Base-by-base conservation (phyloP, 2,888 invertebrate species). In the Caenorhabditis drosophilae region DNA sequence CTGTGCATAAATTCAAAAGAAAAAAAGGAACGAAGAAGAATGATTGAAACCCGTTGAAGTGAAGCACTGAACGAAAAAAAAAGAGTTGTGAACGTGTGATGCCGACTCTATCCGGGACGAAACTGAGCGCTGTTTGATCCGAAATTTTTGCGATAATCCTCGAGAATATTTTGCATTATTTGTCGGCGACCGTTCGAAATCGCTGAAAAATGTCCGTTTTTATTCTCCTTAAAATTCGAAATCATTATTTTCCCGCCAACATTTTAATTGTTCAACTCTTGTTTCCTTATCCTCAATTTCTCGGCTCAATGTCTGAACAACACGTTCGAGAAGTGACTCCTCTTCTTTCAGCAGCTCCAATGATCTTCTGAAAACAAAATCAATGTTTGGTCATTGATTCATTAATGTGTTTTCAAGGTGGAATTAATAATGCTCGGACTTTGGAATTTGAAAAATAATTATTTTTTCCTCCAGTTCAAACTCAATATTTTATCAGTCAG, bases 251-350 rank as follows among this genome's bases (percentile, higher is more conserved):
- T n/a, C n/a, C 9, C 25, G 50, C 60, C 46, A 16, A 60, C 60
- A 60, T 60, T 48, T 54, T 16, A 60, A 16, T 12, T 54, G n/a
- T 22, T 46, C 41, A 26, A 60, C 48, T 25, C 54, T 49, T 16
- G 31, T 48, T 34, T 54, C 54, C 27, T 54, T 60, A 12, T 54
- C 60, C 20, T 60, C 60, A n/a, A 60, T 60, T 18, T 60, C 54
- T 25, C 53, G 38, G 27, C 54, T 54, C 34, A 60, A 45, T 7
- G 54, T 50, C 40, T 60, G 54, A n/a, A 60, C 60, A 22, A 60
- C 60, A n/a, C 46, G 16, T 34, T 50, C 60, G 38, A 60, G 22
- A 34, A 60, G 45, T 15, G 38, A 34, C n/a, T 54, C 54, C 23
- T 60, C 60, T 6, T 60, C 60, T 50, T 54, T 44, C 2, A 60